A percentile compares a stretch with the other conserved stretches of the same genome.
These are phyloP conservation scores for Corbicula japonica DNA, from an alignment of 2,888 invertebrate species.

Conservation along the genomic window DNA sequence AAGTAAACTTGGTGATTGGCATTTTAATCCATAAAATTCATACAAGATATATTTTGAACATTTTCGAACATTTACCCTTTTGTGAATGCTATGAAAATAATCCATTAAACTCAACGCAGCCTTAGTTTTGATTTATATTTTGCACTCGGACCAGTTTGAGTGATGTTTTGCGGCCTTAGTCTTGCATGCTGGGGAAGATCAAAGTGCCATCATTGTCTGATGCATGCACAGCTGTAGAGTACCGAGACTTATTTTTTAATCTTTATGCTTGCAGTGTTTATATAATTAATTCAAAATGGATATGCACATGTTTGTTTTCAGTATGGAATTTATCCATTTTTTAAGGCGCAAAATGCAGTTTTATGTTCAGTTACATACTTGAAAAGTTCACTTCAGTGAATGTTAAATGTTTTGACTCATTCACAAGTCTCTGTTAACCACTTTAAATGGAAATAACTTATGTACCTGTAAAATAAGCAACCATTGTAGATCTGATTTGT, in stretches of 20 bases:
- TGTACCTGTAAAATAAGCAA: too few relatives aligned
- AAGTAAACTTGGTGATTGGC: slow-evolving; percentile 54
- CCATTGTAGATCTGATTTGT: too few relatives aligned
- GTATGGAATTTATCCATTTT: too few relatives aligned
- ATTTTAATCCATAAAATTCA: slow-evolving; percentile 55
- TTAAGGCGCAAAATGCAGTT: too few relatives aligned
- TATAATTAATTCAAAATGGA: too few relatives aligned
- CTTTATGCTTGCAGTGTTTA: too few relatives aligned
- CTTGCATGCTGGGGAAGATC: slow-evolving; percentile 13
- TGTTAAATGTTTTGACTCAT: too few relatives aligned
- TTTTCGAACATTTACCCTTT: slow-evolving; percentile 49
- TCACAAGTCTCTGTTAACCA: too few relatives aligned
- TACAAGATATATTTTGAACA: slow-evolving; percentile 41
- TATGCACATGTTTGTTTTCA: too few relatives aligned
- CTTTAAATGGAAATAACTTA: too few relatives aligned
- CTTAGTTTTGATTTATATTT: slow-evolving; percentile 44
- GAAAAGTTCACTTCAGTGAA: too few relatives aligned
- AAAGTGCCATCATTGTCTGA: slow-evolving; percentile 13
- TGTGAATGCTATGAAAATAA: slow-evolving; percentile 36
- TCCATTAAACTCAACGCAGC: slow-evolving; percentile 47
- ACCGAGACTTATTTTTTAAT: neutral
- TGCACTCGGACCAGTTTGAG: slow-evolving; percentile 27
- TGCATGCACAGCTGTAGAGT: neutral
- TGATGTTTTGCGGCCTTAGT: slow-evolving; percentile 29
- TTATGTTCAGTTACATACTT: too few relatives aligned